These are phyloP conservation scores for Trichopoda pennipes DNA, from an alignment of 2,888 invertebrate genomes.

Conservation along the genomic window DNA sequence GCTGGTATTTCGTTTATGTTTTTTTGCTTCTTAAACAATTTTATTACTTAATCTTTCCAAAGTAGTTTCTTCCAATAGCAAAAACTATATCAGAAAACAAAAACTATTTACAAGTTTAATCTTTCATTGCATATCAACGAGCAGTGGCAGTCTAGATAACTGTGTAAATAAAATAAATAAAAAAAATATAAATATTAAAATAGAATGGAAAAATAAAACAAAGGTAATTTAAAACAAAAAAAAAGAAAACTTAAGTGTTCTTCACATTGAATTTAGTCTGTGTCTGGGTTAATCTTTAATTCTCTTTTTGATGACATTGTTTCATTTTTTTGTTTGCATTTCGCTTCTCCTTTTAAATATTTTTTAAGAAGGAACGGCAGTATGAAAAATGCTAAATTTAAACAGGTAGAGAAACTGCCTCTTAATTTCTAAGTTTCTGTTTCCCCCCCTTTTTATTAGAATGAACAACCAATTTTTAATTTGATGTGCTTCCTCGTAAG, in stretches of 20 bases:
- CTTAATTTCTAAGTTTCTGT: background rate
- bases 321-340: background rate
- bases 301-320: constrained; percentile 38
- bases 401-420: constrained; percentile 44
- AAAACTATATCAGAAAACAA: background rate
- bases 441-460: background rate
- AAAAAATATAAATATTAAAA: constrained; percentile 33
- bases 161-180: constrained; percentile 26
- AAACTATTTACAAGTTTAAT: constrained; percentile 21
- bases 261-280: constrained; percentile 66
- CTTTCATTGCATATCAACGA: background rate
- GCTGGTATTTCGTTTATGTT: constrained; percentile 37
- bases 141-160: constrained; percentile 13
- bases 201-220: constrained; percentile 55
- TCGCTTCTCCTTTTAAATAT: constrained; percentile 30
- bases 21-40: constrained; percentile 29
- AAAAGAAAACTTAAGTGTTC: constrained; percentile 60
- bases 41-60: constrained; percentile 50
- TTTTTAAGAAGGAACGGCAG: constrained; percentile 32
- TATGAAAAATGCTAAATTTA: constrained; percentile 22
- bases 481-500: background rate
- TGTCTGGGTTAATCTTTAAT: constrained; percentile 58
- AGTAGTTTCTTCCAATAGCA: constrained; percentile 21
- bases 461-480: constrained; percentile 6
- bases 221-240: constrained; percentile 55